A percentile compares a stretch with the other conserved stretches of the same genome.
phyloP scores from a whole-genome alignment of 2,797 vertebrate genomes.

The Sarcoramphus papa region DNA sequence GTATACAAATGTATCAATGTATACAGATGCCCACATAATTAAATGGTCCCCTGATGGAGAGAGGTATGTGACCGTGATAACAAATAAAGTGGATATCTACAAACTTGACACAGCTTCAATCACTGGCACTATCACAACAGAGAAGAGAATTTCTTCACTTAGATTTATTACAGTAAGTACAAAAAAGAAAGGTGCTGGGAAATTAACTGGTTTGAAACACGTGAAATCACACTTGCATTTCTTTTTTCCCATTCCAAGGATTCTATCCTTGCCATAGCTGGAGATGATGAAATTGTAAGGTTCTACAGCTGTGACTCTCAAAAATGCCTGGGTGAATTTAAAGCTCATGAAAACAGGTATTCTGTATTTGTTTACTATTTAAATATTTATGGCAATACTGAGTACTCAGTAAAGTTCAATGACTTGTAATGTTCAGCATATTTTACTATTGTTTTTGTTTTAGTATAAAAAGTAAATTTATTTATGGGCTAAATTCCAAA shows the following conservation, averaged over 20 bases:
- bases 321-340: slow-evolving; percentile 86
- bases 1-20: not conserved
- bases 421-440: not conserved
- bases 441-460: not conserved
- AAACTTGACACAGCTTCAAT: slow-evolving; percentile 85
- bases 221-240: not conserved
- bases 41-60: slow-evolving; percentile 90
- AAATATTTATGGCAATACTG: not conserved
- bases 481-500: not conserved
- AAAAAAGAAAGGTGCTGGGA: not conserved
- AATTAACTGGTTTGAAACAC: not conserved
- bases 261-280: slow-evolving; percentile 83
- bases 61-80: slow-evolving; percentile 80
- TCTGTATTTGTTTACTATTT: not conserved
- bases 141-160: slow-evolving; percentile 86
- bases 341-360: slow-evolving; percentile 94
- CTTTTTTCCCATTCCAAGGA: slow-evolving; percentile 73
- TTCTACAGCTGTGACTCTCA: slow-evolving; percentile 80
- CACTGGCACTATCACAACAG: slow-evolving; percentile 77
- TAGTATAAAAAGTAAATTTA: not conserved
- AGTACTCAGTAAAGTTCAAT: not conserved
- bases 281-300: slow-evolving; percentile 86
- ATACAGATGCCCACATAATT: slow-evolving; percentile 89
- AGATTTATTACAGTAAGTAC: slow-evolving; percentile 87
- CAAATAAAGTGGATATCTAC: slow-evolving; percentile 84